A percentile compares a stretch with the other conserved stretches of the same genome.
Evolutionary conservation across 2,797 vertebrate genomes (phyloP).

Genomic region (Chloroceryle inda): DNA sequence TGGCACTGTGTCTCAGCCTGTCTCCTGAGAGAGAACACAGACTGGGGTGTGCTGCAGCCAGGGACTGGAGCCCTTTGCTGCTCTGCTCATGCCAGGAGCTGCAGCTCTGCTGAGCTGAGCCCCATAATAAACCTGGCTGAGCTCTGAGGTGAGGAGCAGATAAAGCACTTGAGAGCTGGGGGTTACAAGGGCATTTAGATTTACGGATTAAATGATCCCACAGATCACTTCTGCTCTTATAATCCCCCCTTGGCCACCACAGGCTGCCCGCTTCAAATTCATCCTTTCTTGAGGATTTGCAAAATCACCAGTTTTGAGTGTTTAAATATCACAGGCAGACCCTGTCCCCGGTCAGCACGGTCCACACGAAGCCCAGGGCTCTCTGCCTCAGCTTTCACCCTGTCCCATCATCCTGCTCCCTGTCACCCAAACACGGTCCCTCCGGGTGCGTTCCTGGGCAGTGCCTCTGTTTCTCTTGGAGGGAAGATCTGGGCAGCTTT

Average conservation of each 20-base stretch:
- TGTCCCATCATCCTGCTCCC: background rate
- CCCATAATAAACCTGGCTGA: background rate
- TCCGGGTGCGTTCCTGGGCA: fast-evolving
- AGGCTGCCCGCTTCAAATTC: background rate
- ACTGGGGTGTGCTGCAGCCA: background rate
- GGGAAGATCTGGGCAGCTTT: background rate
- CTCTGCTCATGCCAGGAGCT: background rate
- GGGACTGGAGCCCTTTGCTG: background rate
- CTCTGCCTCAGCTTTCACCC: background rate
- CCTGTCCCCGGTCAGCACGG: background rate
- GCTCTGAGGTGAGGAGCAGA: background rate
- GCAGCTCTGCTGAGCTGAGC: background rate
- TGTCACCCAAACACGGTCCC: fast-evolving
- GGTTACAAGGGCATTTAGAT: background rate
- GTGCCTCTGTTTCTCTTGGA: background rate
- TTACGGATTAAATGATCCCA: background rate
- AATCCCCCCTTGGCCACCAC: background rate
- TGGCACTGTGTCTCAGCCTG: fast-evolving
- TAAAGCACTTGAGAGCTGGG: background rate
- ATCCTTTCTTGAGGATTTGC: background rate
- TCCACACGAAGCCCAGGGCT: background rate
- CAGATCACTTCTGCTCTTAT: background rate
- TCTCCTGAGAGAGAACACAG: background rate
- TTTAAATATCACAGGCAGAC: background rate
- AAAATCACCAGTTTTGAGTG: background rate